Percentiles rank a stretch among this genome's conserved stretches.
Evolutionary conservation across 2,113 vertebrate genomes (phyloP).

Genomic region (Sarotherodon lohbergeri): DNA sequence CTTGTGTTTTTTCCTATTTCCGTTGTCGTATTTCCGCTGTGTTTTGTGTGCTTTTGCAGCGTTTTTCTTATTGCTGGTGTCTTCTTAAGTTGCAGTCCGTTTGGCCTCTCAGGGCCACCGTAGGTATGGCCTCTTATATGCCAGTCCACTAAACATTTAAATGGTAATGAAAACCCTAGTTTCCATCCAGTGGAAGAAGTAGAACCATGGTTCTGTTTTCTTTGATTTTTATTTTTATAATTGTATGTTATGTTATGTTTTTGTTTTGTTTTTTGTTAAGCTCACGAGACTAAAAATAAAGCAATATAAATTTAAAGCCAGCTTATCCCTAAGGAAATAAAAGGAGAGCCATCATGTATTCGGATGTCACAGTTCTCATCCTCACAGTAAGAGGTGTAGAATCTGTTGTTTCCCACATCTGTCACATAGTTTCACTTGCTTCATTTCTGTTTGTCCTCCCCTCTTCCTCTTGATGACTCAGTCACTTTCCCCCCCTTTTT

Average conservation of each 20-base stretch:
- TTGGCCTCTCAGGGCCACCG: neutral
- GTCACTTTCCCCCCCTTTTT: fast-evolving
- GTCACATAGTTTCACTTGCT: neutral
- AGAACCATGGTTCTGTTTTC: neutral
- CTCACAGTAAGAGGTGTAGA: neutral
- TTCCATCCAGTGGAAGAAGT: neutral
- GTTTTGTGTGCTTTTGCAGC: neutral
- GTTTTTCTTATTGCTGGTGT: neutral
- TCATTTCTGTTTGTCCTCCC: neutral
- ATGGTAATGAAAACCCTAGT: neutral
- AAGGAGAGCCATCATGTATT: neutral
- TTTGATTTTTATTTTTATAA: neutral
- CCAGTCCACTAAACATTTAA: neutral
- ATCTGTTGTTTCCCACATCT: neutral
- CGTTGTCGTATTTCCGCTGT: neutral
- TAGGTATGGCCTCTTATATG: neutral
- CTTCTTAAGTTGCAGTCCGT: neutral
- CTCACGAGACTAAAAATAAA: neutral
- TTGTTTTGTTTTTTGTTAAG: neutral
- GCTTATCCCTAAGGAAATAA: neutral
- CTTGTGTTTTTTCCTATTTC: neutral
- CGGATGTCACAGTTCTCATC: neutral
- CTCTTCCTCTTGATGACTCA: neutral
- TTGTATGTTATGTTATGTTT: neutral
- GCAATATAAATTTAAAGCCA: neutral